These are phyloP conservation scores for Lycia hirtaria DNA, from an alignment of 2,888 invertebrate genomes.

Conservation along the genomic window DNA sequence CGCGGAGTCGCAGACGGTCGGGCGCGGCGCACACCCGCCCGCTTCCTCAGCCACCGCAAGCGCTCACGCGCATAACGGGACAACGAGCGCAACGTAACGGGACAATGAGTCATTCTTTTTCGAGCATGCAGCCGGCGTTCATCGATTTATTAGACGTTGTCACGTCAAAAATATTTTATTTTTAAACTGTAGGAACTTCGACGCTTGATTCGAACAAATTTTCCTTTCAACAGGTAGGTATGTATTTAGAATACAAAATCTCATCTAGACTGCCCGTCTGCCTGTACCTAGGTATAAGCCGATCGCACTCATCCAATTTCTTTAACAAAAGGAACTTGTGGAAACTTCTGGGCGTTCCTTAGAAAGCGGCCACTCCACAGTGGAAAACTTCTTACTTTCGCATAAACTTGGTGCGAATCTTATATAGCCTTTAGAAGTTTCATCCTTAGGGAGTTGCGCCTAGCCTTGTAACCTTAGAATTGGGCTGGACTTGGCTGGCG, in stretches of 20 bases:
- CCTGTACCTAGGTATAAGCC: no score
- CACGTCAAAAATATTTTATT: no score
- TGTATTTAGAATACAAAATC: not conserved
- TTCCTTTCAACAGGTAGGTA: not conserved
- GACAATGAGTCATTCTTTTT: no score
- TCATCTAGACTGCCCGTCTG: conserved; percentile 6
- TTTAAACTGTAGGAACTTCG: not conserved
- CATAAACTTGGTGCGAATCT: conserved; percentile 3
- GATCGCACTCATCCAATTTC: conserved; percentile 1
- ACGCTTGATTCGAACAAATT: no score
- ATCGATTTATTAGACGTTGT: no score
- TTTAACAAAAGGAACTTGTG: conserved; percentile 12
- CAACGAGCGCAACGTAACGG: no score
- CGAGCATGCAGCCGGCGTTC: no score
- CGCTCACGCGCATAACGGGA: no score
- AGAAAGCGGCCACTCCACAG: conserved; percentile 10
- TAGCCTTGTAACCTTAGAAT: not conserved
- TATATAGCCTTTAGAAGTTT: conserved; percentile 9
- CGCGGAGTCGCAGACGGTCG: no score
- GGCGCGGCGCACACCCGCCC: no score
- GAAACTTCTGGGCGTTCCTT: conserved; percentile 6
- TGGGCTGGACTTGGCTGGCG: not conserved
- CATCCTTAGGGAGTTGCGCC: conserved; percentile 7
- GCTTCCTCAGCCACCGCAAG: no score
- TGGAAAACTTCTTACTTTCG: conserved; percentile 15